Evolutionary conservation across 1,140 invertebrate genomes (phyloP), one percentile per base, ranked within the genome.

Genomic region (Zaprionus tsacasi): DNA sequence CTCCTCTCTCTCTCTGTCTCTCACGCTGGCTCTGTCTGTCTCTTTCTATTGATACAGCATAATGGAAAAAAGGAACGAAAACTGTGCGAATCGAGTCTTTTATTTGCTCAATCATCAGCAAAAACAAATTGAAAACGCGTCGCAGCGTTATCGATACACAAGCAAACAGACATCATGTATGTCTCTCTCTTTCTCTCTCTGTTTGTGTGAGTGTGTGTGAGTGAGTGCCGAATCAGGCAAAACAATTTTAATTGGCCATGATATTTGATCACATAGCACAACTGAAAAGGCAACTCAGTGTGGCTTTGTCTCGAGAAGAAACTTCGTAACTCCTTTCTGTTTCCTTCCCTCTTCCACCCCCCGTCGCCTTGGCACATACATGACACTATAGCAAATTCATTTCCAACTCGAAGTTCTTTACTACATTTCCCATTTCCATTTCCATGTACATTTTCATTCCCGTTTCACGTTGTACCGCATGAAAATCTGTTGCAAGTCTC

Each of bases 61-160:
- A 68, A 58, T 59, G 58, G 50, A 25, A 59, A 48, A 45, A 17
- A 38, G 33, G 56, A 60, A 40, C 21, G 56, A 40, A 69, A 63
- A 45, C 21, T 60, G 45, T n/a, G 56, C 30, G 64, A 27, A 27
- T 35, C 25, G 63, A 57, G 36, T 45, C 30, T 15, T 38, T 57
- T 74, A 69, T 70, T 74, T 74, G 71, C 66, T 70, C 50, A 70
- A 70, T 74, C 66, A 63, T 63, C 40, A 59, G 66, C 52, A 50
- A 63, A 74, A 57, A 45, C 66, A 70, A 63, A 74, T 74, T 69
- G 66, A 74, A 74, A 70, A 74, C 35, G 66, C 66, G 71, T 70
- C 52, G 52, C 66, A 61, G 25, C 35, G 66, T 74, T 74, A 70
- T 69, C 66, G 66, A 74, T 70, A 70, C 40, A 63, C 21, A 63